Evolutionary conservation across 2,888 invertebrate species (phyloP).

Genomic region (Seladonia tumulorum): DNA sequence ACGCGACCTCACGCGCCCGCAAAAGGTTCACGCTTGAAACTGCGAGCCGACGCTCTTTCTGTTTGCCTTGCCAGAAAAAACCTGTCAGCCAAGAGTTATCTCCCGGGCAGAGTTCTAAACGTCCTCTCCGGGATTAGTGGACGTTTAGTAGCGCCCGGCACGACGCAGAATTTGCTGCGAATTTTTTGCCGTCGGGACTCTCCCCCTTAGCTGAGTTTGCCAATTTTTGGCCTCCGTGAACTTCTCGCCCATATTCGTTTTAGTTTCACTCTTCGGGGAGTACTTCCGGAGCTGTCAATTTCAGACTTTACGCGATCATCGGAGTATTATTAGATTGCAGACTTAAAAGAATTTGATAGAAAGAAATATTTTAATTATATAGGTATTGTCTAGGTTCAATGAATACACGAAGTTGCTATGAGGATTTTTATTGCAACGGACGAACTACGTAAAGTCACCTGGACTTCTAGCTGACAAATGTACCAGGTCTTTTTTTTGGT

Average conservation of each 20-base stretch:
- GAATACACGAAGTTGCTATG: too few relatives aligned
- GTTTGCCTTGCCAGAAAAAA: constrained; percentile 2
- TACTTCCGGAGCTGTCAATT: too few relatives aligned
- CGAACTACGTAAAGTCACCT: too few relatives aligned
- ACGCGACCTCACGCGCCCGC: constrained; percentile 33
- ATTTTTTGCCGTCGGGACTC: background rate
- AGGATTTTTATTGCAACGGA: too few relatives aligned
- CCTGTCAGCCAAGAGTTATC: background rate
- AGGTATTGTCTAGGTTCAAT: too few relatives aligned
- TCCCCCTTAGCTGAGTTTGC: background rate
- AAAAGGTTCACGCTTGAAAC: constrained; percentile 35
- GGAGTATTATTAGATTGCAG: too few relatives aligned
- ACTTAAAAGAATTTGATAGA: too few relatives aligned
- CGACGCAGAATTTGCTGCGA: background rate
- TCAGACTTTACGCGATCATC: too few relatives aligned
- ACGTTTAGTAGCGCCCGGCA: background rate
- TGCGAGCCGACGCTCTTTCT: constrained; percentile 10
- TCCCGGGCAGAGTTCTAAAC: background rate
- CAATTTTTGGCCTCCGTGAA: background rate
- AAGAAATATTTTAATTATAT: too few relatives aligned
- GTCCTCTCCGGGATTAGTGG: background rate
- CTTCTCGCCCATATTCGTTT: background rate
- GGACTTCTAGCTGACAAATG: too few relatives aligned
- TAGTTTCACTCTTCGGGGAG: background rate
- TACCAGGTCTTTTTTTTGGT: too few relatives aligned